Evolutionary conservation across 2,888 invertebrate genomes (phyloP).

Genomic region (Pristionchus mayeri): DNA sequence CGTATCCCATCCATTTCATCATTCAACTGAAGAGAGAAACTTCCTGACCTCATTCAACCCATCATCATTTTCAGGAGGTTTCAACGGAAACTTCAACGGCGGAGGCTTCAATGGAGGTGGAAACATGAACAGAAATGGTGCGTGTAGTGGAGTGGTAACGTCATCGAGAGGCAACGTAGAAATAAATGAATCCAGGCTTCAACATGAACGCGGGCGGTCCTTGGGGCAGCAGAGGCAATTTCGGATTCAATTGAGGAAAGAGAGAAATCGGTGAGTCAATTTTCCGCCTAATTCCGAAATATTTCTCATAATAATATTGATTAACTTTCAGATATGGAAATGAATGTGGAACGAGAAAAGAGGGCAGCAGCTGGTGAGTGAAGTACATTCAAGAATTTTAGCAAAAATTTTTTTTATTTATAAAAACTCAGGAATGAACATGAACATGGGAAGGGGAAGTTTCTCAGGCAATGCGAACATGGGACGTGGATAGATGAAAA

Average conservation of each 20-base stretch:
- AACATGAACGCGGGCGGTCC: background rate
- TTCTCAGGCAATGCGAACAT: background rate
- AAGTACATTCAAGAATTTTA: no score
- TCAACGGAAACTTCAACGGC: background rate
- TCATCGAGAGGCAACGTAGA: no score
- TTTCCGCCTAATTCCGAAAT: no score
- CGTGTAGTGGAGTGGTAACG: no score
- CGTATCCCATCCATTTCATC: no score
- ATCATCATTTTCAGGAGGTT: constrained; percentile 5
- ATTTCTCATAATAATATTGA: no score
- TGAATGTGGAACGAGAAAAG: no score
- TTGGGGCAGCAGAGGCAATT: background rate
- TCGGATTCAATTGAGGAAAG: constrained; percentile 35
- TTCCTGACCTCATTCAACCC: no score
- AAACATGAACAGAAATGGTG: background rate
- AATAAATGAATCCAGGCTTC: no score
- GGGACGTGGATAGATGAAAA: background rate
- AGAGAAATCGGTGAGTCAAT: no score
- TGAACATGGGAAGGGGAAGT: background rate
- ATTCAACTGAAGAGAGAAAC: background rate
- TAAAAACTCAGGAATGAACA: background rate
- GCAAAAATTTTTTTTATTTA: background rate
- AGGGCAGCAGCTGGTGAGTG: constrained; percentile 27
- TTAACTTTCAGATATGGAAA: no score
- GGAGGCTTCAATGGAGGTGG: background rate